Base-by-base conservation (phyloP, 2,113 vertebrate species). In the Edolisoma coerulescens region DNA sequence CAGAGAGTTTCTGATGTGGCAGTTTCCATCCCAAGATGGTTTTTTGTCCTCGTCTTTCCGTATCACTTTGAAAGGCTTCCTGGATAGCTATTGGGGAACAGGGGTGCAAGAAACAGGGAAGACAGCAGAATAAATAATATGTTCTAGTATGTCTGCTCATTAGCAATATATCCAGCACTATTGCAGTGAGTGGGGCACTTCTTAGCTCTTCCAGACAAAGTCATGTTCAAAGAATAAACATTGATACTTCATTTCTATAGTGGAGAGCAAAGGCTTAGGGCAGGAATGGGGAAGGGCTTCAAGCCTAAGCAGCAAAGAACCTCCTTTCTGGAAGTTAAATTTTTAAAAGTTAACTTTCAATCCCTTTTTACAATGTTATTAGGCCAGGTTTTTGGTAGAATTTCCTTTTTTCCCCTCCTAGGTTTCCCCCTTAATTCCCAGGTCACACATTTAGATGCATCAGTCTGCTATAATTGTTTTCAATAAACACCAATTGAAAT, bases 71-170 rank as follows among this genome's bases (percentile, higher is more conserved):
- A 15, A 81, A 68, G 22, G 21, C 21, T 80, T 73, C 14, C 16
- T 64, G 27, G 7, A 37, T 54, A 35, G 21, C 24, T 57, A 0
- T 0, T 50, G 26, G 11, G 11, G 13, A 6, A 10, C 26, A 53
- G 21, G 2, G 12, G 10, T 15, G 2, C 0, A 1, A 16, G 33
- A 23, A 28, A 37, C 10, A 76, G 32, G 6, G 21, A 70, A 52
- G 13, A 27, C 3, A 84, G 24, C 2, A 3, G 19, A 81, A 54
- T 64, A 49, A 73, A 59, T n/a, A 37, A 6, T 45, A 7, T 21
- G 6, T 54, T 68, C 16, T 37, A 50, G 39, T 32, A 19, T 23
- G 16, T 73, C 33, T 61, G 11, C 2, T 56, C 20, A 11, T 33
- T 23, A 63, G 30, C 23, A 35, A 14, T 57, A 30, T 7, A 21